These are phyloP conservation scores for Hydra vulgaris DNA, from an alignment of 30 jellyfish, hydroid and myxozoan genomes.

Conservation along the genomic window DNA sequence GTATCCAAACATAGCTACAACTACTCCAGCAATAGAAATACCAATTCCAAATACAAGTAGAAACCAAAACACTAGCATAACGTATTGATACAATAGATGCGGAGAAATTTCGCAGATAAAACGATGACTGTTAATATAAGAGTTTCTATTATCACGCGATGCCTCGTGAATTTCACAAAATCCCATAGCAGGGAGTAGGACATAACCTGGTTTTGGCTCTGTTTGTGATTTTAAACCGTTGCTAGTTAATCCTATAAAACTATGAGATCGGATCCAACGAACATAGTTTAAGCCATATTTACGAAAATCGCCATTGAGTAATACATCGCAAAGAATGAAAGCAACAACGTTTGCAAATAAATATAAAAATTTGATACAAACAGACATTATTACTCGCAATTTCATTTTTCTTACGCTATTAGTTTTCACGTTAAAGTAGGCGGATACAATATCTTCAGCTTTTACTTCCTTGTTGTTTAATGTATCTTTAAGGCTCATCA, in stretches of 20 bases:
- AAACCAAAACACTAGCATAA: conserved; percentile 21
- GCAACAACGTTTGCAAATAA: conserved; percentile 4
- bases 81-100: conserved; percentile 22
- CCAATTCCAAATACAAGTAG: conserved; percentile 12
- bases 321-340: not conserved
- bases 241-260: not conserved
- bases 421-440: not conserved
- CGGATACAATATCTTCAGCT: conserved; percentile 8
- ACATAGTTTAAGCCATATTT: conserved; percentile 11
- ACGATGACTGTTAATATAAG: conserved; percentile 6
- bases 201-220: conserved; percentile 16
- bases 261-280: conserved; percentile 2
- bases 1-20: not conserved
- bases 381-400: not conserved
- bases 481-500: conserved; percentile 10
- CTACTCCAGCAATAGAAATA: not conserved
- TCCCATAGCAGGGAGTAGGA: conserved; percentile 19
- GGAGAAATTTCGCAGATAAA: conserved; percentile 24
- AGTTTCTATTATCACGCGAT: conserved; percentile 17
- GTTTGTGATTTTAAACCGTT: conserved; percentile 1
- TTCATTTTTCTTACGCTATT: conserved; percentile 15
- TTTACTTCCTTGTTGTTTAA: not conserved
- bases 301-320: conserved; percentile 8
- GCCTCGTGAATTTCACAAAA: conserved; percentile 21
- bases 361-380: not conserved